phyloP scores from a whole-genome alignment of 2,888 invertebrate species.

The Leucophenga maculata region DNA sequence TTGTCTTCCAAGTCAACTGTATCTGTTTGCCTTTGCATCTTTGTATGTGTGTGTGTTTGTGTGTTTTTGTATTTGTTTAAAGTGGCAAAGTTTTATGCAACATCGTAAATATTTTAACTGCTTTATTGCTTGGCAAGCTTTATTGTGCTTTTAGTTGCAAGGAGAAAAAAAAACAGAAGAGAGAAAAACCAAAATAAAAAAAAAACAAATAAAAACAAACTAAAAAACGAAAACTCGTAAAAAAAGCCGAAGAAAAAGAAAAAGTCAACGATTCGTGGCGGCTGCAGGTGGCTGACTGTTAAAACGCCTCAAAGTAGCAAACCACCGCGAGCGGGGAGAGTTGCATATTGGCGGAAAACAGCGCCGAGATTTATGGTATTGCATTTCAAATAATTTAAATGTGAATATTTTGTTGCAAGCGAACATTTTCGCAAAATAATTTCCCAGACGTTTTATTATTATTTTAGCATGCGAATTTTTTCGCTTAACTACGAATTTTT shows the following conservation, averaged over 20 bases:
- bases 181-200: too few relatives aligned
- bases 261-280: constrained; percentile 60
- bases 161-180: neutral
- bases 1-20: constrained; percentile 37
- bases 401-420: neutral
- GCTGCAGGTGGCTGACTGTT: constrained; percentile 56
- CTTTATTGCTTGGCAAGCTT: constrained; percentile 42
- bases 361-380: constrained; percentile 15
- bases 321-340: constrained; percentile 33
- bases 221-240: constrained; percentile 22
- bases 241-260: constrained; percentile 20
- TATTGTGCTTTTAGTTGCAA: constrained; percentile 15
- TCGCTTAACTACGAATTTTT: neutral
- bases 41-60: constrained; percentile 16
- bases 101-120: constrained; percentile 59
- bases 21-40: constrained; percentile 13
- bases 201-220: constrained; percentile 12
- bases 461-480: neutral
- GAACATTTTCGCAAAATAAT: constrained; percentile 4
- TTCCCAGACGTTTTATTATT: neutral
- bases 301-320: constrained; percentile 6
- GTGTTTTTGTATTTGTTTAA: constrained; percentile 43
- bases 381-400: constrained; percentile 25
- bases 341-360: neutral
- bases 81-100: constrained; percentile 58